Evolutionary conservation across 2,797 vertebrate species (phyloP), one percentile per base, ranked within the genome.

Genomic region (Propithecus deckenii): DNA sequence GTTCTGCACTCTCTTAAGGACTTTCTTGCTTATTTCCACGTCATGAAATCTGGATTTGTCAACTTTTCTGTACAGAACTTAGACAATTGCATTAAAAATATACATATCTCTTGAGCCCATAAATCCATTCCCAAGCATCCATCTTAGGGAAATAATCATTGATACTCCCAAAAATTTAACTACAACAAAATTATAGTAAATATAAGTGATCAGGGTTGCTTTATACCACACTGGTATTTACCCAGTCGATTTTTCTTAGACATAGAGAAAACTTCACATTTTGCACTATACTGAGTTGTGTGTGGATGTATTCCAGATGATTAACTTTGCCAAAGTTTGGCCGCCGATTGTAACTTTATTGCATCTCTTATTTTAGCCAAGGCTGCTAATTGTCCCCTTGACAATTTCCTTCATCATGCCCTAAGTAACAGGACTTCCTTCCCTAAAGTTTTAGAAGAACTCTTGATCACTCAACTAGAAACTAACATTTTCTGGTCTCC

Each of bases 101-200:
- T 11, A 46, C 23, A 81, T 71, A 9, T 22, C 32, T 13, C 14
- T 65, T 89, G 43, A 89, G 32, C 7, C 30, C 13, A 71, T 18
- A 92, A 35, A 69, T 75, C 25, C 30, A 88, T 61, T 91, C 32
- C 9, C 72, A 71, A 63, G 13, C 6, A 78, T 78, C 35, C 4
- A 81, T 59, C 2, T 41, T 85, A 65, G 93, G 43, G 81, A 95
- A 93, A 92, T 76, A 83, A 76, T 96, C 74, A 81, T n/a, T 57
- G 35, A 55, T 43, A 46, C 28, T 71, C 20, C 55, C 2, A 35
- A 63, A 85, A 86, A 83, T 65, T 71, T 84, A 72, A 87, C 78
- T 74, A n/a, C 80, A 18, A 61, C 25, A 63, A 30, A 67, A 12
- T 43, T 94, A 89, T 38, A 43, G 59, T 81, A 75, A 71, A 92